These are phyloP conservation scores for Pica pica DNA, from an alignment of 2,113 vertebrate genomes.

Conservation along the genomic window DNA sequence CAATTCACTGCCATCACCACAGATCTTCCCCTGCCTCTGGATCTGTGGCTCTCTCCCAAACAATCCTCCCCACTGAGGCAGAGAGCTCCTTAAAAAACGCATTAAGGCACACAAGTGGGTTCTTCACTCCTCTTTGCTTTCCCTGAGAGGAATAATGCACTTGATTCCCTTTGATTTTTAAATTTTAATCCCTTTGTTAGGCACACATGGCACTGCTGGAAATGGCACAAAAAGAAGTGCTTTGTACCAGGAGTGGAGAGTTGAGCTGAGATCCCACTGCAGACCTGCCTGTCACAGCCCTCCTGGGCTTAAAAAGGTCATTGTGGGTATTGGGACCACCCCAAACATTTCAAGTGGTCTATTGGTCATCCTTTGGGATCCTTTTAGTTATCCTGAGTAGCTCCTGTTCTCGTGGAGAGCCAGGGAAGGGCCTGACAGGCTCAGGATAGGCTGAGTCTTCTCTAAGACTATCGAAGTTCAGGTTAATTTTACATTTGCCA, in stretches of 20 bases:
- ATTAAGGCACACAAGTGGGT: neutral
- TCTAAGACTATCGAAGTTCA: neutral
- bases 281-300: neutral
- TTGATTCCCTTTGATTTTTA: neutral
- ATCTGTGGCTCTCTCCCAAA: neutral
- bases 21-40: neutral
- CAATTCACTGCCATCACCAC: neutral
- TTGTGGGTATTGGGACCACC: rapidly evolving
- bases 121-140: neutral
- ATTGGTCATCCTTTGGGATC: neutral
- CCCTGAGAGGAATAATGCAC: neutral
- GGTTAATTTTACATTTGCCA: neutral
- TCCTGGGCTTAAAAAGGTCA: neutral
- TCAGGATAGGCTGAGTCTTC: neutral
- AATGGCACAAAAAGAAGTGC: neutral
- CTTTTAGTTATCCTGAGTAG: neutral
- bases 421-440: neutral
- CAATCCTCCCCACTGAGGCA: neutral
- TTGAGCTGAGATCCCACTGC: neutral
- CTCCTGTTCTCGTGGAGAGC: neutral
- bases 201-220: neutral
- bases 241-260: neutral
- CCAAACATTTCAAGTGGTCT: neutral
- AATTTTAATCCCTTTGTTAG: neutral
- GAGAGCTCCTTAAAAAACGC: neutral